phyloP scores from a whole-genome alignment of 2,888 invertebrate species.

The Venusia cambrica region DNA sequence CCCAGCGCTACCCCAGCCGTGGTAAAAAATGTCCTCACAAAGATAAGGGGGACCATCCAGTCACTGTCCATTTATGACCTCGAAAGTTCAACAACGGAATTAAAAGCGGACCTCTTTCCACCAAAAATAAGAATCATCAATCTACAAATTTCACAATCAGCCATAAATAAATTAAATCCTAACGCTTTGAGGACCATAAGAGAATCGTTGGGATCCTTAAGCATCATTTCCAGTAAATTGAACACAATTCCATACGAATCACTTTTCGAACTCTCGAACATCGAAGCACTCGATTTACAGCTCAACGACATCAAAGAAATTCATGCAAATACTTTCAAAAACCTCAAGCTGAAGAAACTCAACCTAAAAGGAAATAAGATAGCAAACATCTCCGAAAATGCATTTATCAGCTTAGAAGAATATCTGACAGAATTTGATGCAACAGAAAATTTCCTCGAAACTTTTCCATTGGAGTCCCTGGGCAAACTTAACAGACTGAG shows the following conservation, averaged over 20 bases:
- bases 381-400: slow-evolving; percentile 90
- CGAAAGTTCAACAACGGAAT: slow-evolving; percentile 88
- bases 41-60: slow-evolving; percentile 86
- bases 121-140: slow-evolving; percentile 84
- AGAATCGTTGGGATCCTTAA: slow-evolving; percentile 87
- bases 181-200: slow-evolving; percentile 85
- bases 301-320: slow-evolving; percentile 92
- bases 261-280: slow-evolving; percentile 84
- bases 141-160: slow-evolving; percentile 89
- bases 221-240: slow-evolving; percentile 88
- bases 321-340: slow-evolving; percentile 91
- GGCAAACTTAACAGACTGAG: slow-evolving; percentile 87
- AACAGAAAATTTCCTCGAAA: slow-evolving; percentile 91
- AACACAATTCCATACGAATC: slow-evolving; percentile 89
- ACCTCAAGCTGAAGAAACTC: slow-evolving; percentile 88
- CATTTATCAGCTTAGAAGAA: slow-evolving; percentile 89
- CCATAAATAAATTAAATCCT: slow-evolving; percentile 85
- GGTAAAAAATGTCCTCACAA: slow-evolving; percentile 86
- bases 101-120: slow-evolving; percentile 89
- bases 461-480: slow-evolving; percentile 90
- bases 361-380: slow-evolving; percentile 93
- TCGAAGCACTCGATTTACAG: slow-evolving; percentile 90
- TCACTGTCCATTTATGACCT: slow-evolving; percentile 94
- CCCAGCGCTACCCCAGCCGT: slow-evolving; percentile 89
- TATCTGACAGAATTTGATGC: slow-evolving; percentile 91